These are phyloP conservation scores for Danio jaintianensis DNA, from an alignment of 2,797 vertebrate species.

Conservation along the genomic window DNA sequence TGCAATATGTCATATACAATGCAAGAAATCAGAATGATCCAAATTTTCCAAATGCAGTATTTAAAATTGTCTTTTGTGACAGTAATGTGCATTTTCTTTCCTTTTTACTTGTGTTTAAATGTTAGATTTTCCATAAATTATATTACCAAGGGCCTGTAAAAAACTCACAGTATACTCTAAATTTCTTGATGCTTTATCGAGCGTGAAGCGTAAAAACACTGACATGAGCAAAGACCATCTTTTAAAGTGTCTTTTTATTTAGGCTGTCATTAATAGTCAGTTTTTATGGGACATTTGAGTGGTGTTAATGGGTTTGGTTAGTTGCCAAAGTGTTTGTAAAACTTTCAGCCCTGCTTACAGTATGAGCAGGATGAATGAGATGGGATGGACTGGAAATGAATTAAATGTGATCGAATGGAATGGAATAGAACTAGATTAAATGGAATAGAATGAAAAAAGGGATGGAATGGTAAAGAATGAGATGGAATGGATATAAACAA, in stretches of 20 bases:
- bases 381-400: too few relatives aligned
- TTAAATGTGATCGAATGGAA: neutral
- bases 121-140: neutral
- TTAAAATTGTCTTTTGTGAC: too few relatives aligned
- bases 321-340: neutral
- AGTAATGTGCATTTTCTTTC: neutral
- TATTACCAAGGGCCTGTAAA: neutral
- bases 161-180: neutral
- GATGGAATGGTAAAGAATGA: too few relatives aligned
- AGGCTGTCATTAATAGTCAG: neutral
- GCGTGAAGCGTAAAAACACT: neutral
- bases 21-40: too few relatives aligned
- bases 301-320: neutral
- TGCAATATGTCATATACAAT: too few relatives aligned
- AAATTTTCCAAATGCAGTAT: too few relatives aligned
- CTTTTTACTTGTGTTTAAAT: neutral
- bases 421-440: neutral
- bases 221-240: neutral
- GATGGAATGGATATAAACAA: too few relatives aligned
- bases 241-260: neutral
- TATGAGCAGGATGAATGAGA: neutral
- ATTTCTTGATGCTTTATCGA: neutral
- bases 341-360: too few relatives aligned
- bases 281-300: neutral
- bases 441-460: too few relatives aligned